These are phyloP conservation scores for Opisthograptis luteolata DNA, from an alignment of 2,888 invertebrate genomes.

Conservation along the genomic window DNA sequence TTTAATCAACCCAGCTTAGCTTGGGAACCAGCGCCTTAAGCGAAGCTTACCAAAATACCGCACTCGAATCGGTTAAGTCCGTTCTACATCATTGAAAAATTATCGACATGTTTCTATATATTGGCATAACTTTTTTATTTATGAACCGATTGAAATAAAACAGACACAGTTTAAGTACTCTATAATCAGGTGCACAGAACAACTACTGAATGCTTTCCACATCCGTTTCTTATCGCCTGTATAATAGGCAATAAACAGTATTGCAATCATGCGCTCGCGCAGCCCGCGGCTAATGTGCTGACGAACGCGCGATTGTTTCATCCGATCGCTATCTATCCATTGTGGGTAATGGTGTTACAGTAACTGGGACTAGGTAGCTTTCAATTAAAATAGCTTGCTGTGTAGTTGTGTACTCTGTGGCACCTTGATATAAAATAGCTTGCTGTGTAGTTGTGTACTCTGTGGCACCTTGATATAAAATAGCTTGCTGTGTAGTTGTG, in stretches of 20 bases:
- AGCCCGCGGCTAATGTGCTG: constrained; percentile 32
- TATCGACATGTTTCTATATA: no score
- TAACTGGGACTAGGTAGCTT: constrained; percentile 23
- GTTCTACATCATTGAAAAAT: no score
- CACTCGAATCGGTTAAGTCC: no score
- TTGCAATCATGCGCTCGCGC: constrained; percentile 22
- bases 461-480: no score
- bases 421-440: not conserved
- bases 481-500: no score
- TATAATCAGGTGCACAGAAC: not conserved
- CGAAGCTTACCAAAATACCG: no score
- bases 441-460: no score
- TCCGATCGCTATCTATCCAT: constrained; percentile 31
- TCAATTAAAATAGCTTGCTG: constrained; percentile 25
- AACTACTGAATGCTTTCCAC: constrained; percentile 36
- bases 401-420: constrained; percentile 8
- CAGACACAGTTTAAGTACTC: no score
- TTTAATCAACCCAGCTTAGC: no score
- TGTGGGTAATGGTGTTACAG: constrained; percentile 31
- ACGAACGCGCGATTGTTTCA: constrained; percentile 36
- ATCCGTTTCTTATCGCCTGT: constrained; percentile 18
- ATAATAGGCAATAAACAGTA: constrained; percentile 22
- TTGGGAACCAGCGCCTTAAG: no score
- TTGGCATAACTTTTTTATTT: no score
- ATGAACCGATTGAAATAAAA: no score